These are phyloP conservation scores for Castor canadensis DNA, from an alignment of 2,113 vertebrate genomes.

Conservation along the genomic window DNA sequence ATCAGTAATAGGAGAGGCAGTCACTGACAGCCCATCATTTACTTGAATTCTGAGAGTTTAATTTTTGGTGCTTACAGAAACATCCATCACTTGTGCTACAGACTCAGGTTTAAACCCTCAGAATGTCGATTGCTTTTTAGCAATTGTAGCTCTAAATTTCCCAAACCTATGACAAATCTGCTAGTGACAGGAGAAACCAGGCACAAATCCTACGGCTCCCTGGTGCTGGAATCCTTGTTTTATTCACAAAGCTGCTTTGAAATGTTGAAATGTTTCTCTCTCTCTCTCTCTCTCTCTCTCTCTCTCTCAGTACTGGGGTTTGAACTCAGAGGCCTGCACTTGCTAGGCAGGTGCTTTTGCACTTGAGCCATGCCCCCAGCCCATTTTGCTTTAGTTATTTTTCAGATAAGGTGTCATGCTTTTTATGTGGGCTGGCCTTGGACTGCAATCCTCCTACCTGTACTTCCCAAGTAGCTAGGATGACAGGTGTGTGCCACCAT, in stretches of 20 bases:
- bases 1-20: not conserved
- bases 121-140: not conserved
- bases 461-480: too few relatives aligned
- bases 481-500: too few relatives aligned
- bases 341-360: too few relatives aligned
- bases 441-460: too few relatives aligned
- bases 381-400: not conserved
- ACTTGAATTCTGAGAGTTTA: not conserved
- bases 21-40: not conserved
- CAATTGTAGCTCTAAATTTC: not conserved
- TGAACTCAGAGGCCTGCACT: too few relatives aligned
- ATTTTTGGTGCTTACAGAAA: not conserved
- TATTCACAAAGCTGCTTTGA: not conserved
- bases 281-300: too few relatives aligned
- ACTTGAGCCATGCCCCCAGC: too few relatives aligned
- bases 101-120: not conserved
- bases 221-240: not conserved
- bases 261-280: too few relatives aligned
- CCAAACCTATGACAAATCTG: not conserved
- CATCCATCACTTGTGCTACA: not conserved
- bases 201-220: not conserved
- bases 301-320: too few relatives aligned
- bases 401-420: not conserved
- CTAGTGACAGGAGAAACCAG: not conserved
- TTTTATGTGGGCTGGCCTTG: too few relatives aligned